Conservation (phyloP, 2,113 vertebrate species). For the Podarcis cretensis region DNA sequence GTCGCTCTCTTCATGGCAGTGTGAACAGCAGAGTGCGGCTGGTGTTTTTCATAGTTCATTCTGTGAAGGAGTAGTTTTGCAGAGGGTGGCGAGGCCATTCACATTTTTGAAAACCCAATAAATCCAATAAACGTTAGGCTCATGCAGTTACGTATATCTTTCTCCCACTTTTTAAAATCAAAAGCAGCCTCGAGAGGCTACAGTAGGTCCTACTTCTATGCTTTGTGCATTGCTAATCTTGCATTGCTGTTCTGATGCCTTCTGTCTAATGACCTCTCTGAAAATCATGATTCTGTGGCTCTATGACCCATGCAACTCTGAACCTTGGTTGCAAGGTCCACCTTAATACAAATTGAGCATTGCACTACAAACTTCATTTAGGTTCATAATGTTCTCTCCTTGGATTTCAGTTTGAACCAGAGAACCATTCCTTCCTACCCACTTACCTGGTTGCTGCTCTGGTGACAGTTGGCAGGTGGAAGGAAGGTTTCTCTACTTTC, state of each 20-base stretch:
- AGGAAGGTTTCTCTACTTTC: neutral
- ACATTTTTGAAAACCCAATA: slow-evolving; percentile 5
- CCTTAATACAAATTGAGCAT: neutral
- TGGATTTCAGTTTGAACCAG: neutral
- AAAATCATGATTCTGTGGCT: neutral
- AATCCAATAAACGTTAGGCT: neutral
- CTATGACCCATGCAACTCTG: neutral
- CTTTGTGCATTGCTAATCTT: neutral
- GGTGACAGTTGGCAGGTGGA: neutral
- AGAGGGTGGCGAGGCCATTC: neutral
- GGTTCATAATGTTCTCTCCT: neutral
- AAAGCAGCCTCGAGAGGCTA: too few species aligned
- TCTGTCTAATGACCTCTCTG: neutral
- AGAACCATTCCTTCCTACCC: neutral
- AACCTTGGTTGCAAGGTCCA: neutral
- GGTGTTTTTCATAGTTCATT: neutral
- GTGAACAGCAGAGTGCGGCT: neutral
- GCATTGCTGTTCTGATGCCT: neutral
- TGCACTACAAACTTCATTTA: neutral
- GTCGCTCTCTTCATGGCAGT: neutral
- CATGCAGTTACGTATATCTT: neutral
- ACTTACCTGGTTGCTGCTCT: neutral
- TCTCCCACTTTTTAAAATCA: neutral
- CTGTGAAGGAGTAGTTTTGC: neutral
- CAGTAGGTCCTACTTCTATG: too few species aligned